Base-by-base conservation (phyloP, 2,888 invertebrate genomes). In the Pimpla rufipes region DNA sequence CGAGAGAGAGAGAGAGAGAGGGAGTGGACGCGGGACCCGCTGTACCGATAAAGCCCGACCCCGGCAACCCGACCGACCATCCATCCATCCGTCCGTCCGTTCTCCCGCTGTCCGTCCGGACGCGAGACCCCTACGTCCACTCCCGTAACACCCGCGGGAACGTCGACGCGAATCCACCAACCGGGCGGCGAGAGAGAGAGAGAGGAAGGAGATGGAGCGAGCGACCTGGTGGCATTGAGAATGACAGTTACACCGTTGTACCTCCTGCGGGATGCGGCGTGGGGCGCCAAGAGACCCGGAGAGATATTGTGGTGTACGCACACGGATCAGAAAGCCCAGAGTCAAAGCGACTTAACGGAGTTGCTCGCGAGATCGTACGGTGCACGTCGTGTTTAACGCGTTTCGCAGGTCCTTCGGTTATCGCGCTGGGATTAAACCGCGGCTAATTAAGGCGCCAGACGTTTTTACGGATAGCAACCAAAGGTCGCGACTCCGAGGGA, bases 31-130 rank as follows among this genome's bases (percentile, higher is more conserved):
- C 71, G 50, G 75, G 57, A 64, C 50, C 79, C 74, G 42, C 74
- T 84, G 83, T 85, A 83, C 85, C 88, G 89, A 90, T 90, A 90
- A 90, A 89, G 87, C 89, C 64, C 71, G 81, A 84, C 83, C 79
- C 81, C 37, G 68, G 74, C 67, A 74, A 73, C 76, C 62, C 78
- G 82, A 85, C 83, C 86, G 76, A 80, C 75, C 87, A 86, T 87
- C 87, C 86, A 87, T 89, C 86, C 85, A 88, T 47, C 47, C 50
- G 79, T 70, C 79, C 82, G 71, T 75, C 81, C 66, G 70, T 64
- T n/a, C 57, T 59, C n/a, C 67, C 57, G 57, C 74, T 78, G 79
- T 83, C 68, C 62, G 70, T 74, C 52, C 45, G 45, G 50, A 50
- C 73, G 35, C 55, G 35, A 70, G 68, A 79, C 64, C 70, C 35